A percentile compares a stretch with the other conserved stretches of the same genome.
Conservation (phyloP, 2,888 invertebrate species). For the Oscheius sp. region DNA sequence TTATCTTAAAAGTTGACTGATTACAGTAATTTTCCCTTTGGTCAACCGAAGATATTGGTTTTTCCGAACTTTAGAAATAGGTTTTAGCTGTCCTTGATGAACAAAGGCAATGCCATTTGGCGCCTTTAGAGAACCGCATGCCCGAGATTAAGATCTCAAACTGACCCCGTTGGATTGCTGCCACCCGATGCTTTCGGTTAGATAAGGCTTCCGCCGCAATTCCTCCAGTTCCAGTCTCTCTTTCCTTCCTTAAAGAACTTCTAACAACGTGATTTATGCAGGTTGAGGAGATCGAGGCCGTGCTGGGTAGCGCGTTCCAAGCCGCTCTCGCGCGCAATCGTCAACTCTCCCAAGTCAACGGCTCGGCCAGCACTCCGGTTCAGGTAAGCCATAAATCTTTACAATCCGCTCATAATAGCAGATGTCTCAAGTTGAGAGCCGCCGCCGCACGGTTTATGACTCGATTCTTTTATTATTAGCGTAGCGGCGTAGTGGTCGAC, state of each 20-base stretch:
- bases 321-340: constrained; percentile 29
- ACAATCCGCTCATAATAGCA: constrained; percentile 13
- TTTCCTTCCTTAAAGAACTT: not conserved
- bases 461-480: not conserved
- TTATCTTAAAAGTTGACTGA: too few species aligned
- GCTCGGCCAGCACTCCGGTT: not conserved
- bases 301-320: constrained; percentile 43
- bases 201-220: not conserved
- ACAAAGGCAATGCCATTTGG: not conserved
- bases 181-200: not conserved
- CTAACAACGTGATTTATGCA: constrained; percentile 27
- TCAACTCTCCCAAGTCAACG: constrained; percentile 3
- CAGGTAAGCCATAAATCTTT: not conserved
- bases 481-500: too few species aligned
- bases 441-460: not conserved
- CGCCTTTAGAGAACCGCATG: too few species aligned
- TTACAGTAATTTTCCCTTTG: too few species aligned
- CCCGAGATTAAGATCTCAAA: too few species aligned
- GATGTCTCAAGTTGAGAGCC: not conserved
- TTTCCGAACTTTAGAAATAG: not conserved
- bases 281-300: constrained; percentile 50
- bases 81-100: not conserved
- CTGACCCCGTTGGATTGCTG: constrained; percentile 5
- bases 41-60: not conserved
- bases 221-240: not conserved